These are phyloP conservation scores for Cryptophagus acutangulus DNA, from an alignment of 2,888 invertebrate species.

Conservation along the genomic window DNA sequence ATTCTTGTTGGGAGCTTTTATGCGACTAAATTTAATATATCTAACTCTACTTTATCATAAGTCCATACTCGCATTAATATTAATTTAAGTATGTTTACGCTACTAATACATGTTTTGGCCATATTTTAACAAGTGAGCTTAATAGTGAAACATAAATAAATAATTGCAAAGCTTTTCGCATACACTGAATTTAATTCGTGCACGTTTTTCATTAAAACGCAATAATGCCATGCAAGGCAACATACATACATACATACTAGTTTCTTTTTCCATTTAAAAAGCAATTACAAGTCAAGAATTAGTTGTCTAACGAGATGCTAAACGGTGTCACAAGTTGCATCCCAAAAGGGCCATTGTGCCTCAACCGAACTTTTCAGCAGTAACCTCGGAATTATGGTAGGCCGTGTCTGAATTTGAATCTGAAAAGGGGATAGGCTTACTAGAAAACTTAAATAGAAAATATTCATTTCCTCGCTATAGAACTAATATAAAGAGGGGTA, in stretches of 20 bases:
- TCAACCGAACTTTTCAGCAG: slow-evolving; percentile 8
- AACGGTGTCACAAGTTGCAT: slow-evolving; percentile 33
- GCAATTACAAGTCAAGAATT: slow-evolving; percentile 17
- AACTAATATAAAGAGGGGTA: slow-evolving; percentile 44
- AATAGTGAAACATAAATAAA: too few species aligned
- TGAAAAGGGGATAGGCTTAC: slow-evolving; percentile 18
- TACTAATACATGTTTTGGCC: too few species aligned
- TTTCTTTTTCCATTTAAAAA: too few species aligned
- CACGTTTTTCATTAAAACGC: too few species aligned
- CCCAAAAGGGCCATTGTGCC: slow-evolving; percentile 30
- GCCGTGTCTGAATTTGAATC: too few species aligned
- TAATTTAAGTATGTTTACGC: slow-evolving; percentile 4
- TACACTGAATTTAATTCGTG: too few species aligned
- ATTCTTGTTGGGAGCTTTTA: slow-evolving; percentile 40
- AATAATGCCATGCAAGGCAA: too few species aligned
- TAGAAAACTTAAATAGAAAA: slow-evolving; percentile 45
- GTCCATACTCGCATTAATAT: slow-evolving; percentile 1
- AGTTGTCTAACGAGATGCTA: slow-evolving; percentile 21
- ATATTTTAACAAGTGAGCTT: too few species aligned
- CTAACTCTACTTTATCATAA: slow-evolving; percentile 35
- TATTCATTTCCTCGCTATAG: slow-evolving; percentile 46
- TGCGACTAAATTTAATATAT: slow-evolving; percentile 42
- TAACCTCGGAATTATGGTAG: slow-evolving; percentile 7
- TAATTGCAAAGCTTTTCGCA: too few species aligned
- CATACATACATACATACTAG: too few species aligned